phyloP scores from a whole-genome alignment of 2,797 vertebrate species.

The Aphelocoma californica region DNA sequence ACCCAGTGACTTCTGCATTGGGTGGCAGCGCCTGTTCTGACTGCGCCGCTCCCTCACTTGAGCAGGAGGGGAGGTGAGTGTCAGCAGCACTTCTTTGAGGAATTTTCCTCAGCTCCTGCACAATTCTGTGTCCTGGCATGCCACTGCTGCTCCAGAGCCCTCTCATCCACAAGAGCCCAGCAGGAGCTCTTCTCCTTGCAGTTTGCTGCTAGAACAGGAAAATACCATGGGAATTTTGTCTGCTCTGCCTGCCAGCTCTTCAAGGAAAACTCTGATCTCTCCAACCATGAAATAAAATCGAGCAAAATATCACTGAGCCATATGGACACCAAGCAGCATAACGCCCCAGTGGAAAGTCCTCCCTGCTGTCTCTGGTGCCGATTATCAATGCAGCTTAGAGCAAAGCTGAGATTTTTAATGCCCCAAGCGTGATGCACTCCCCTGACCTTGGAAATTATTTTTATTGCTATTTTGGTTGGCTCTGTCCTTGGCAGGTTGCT shows the following conservation, averaged over 20 bases:
- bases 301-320: not conserved
- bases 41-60: accelerated
- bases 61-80: not conserved
- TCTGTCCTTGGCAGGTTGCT: not conserved
- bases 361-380: not conserved
- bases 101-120: not conserved
- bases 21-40: not conserved
- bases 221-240: not conserved
- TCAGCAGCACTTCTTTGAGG: not conserved
- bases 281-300: not conserved
- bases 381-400: not conserved
- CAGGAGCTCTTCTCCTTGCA: not conserved
- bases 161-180: not conserved
- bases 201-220: not conserved
- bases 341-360: not conserved
- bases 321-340: not conserved
- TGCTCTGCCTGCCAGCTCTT: conserved; percentile 4
- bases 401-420: not conserved
- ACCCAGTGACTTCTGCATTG: accelerated
- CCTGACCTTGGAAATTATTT: not conserved
- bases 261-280: not conserved
- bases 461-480: not conserved
- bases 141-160: not conserved
- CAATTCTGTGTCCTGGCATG: not conserved
- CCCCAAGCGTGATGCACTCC: not conserved